Conservation (phyloP, 1,140 invertebrate genomes). For the Homalodisca vitripennis region DNA sequence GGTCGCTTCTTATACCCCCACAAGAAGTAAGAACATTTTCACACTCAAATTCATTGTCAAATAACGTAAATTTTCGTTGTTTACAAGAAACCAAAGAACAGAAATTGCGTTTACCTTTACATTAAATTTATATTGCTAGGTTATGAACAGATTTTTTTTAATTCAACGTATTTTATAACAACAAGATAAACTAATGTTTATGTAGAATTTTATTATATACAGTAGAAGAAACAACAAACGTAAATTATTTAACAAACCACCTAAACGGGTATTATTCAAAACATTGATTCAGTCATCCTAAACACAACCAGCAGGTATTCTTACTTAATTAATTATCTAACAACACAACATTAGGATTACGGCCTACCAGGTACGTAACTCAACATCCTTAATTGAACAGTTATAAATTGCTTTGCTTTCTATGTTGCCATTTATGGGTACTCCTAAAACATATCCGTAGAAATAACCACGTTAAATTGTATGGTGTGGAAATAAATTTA, state of each 20-base stretch:
- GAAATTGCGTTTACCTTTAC: not conserved
- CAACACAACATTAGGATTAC: not conserved
- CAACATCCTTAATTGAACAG: not conserved
- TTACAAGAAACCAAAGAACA: not conserved
- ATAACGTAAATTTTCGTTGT: not conserved
- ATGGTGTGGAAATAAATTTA: no score
- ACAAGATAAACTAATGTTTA: not conserved
- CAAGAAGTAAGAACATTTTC: no score
- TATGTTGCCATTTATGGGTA: not conserved
- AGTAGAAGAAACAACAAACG: not conserved
- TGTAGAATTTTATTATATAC: not conserved
- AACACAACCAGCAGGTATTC: not conserved
- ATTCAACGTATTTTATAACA: conserved; percentile 4
- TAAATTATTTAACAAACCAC: not conserved
- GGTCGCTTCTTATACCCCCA: no score
- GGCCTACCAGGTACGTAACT: not conserved
- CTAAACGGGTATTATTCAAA: not conserved
- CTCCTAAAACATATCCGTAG: not conserved
- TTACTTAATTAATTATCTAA: not conserved
- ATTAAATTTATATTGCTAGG: not conserved
- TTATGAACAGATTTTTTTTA: not conserved
- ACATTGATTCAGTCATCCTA: conserved; percentile 2
- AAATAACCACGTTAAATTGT: no score
- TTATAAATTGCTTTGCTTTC: not conserved
- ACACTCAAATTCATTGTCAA: no score